Conservation (phyloP, 2,113 vertebrate species). For the Siniperca knerii region DNA sequence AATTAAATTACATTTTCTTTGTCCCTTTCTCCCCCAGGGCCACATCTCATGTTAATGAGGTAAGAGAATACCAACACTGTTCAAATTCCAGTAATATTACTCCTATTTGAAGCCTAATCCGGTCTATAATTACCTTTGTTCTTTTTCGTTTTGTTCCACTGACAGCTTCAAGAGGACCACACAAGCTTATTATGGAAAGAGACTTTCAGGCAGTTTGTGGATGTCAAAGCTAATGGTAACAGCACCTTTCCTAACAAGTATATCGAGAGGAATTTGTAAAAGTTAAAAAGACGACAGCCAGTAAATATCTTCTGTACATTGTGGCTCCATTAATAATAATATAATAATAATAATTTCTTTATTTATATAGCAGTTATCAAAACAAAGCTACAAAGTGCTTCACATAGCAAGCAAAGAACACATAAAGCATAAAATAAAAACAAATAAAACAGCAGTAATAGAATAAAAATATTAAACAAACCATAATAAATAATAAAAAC, state of each 20-base stretch:
- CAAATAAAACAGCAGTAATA: too few species aligned
- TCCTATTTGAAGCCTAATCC: not conserved
- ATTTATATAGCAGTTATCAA: too few species aligned
- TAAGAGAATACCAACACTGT: conserved; percentile 19
- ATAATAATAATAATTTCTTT: too few species aligned
- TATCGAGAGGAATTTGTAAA: not conserved
- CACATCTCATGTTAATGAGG: conserved; percentile 37
- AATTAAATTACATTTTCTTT: not conserved
- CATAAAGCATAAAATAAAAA: too few species aligned
- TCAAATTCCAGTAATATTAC: not conserved
- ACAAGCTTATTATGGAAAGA: conserved; percentile 87
- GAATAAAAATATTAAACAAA: too few species aligned
- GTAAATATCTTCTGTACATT: not conserved
- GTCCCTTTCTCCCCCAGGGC: not conserved
- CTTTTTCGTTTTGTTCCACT: conserved; percentile 11
- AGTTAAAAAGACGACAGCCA: not conserved
- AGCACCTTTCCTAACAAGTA: not conserved
- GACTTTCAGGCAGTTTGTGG: conserved; percentile 89
- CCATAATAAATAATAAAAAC: too few species aligned
- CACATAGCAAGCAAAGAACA: too few species aligned
- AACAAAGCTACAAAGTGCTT: too few species aligned
- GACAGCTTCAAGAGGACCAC: conserved; percentile 77
- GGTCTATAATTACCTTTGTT: not conserved
- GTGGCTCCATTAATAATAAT: too few species aligned
- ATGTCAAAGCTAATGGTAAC: conserved; percentile 89